Evolutionary conservation across 2,113 vertebrate genomes (phyloP).

Genomic region (Phyllopteryx taeniolatus): DNA sequence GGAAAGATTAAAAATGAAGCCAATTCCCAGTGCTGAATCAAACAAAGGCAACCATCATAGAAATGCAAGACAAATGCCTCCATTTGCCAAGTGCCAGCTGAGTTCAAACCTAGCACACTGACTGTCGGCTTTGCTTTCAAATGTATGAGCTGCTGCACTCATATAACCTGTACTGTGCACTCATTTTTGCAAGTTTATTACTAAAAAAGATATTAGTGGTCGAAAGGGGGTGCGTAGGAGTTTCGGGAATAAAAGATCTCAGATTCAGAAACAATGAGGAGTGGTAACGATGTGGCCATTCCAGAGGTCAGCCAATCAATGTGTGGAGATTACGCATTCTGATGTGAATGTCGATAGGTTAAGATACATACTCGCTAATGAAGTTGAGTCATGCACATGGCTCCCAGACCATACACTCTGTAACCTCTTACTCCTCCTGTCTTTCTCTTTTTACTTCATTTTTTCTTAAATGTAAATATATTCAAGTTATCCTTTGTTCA

Average conservation of each 20-base stretch:
- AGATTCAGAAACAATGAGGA: constrained; percentile 40
- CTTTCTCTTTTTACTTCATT: background rate
- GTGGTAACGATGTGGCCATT: constrained; percentile 28
- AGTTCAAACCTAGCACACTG: constrained; percentile 26
- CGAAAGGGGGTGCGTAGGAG: constrained; percentile 11
- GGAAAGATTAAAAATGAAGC: background rate
- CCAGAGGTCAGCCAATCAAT: constrained; percentile 56
- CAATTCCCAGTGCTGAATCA: background rate
- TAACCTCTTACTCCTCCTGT: constrained; percentile 3
- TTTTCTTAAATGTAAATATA: background rate
- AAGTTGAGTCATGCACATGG: constrained; percentile 57
- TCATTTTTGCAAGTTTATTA: constrained; percentile 41
- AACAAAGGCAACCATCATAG: background rate
- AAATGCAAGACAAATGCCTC: background rate
- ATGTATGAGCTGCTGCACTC: constrained; percentile 37
- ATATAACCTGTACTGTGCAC: constrained; percentile 51
- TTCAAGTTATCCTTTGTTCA: background rate
- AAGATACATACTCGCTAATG: constrained; percentile 56
- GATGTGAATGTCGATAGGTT: constrained; percentile 64
- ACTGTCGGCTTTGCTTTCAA: constrained; percentile 25
- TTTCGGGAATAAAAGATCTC: constrained; percentile 22
- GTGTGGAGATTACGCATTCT: constrained; percentile 50
- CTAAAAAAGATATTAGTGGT: constrained; percentile 8
- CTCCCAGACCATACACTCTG: constrained; percentile 15
- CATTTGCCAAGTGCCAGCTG: background rate